Evolutionary conservation across 2,888 invertebrate genomes (phyloP).

Genomic region (Aphidius colemani): DNA sequence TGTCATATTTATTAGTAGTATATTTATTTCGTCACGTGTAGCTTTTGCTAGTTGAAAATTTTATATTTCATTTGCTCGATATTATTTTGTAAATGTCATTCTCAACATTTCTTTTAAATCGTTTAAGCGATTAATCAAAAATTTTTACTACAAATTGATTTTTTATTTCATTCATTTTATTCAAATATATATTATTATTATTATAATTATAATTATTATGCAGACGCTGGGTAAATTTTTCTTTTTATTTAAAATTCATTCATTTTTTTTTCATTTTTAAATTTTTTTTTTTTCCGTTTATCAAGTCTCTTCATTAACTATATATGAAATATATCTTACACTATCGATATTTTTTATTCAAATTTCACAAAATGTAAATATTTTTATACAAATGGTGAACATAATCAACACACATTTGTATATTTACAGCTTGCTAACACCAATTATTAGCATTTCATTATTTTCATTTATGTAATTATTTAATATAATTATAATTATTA

Average conservation of each 20-base stretch:
- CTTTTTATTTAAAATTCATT: constrained; percentile 14
- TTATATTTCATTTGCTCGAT: too few relatives aligned
- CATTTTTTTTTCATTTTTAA: constrained; percentile 24
- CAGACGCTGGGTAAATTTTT: constrained; percentile 35
- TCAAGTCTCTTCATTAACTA: constrained; percentile 45
- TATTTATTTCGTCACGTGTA: too few relatives aligned
- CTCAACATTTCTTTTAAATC: too few relatives aligned
- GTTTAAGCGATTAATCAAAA: too few relatives aligned
- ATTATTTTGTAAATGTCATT: too few relatives aligned
- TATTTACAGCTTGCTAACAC: constrained; percentile 53
- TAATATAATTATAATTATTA: constrained; percentile 24
- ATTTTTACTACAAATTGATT: too few relatives aligned
- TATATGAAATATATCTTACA: constrained; percentile 55
- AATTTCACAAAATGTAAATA: constrained; percentile 48
- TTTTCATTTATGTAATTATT: constrained; percentile 27
- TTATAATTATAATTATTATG: constrained; percentile 37
- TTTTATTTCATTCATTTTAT: constrained; percentile 22
- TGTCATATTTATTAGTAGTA: too few relatives aligned
- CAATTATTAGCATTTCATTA: constrained; percentile 50
- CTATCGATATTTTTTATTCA: constrained; percentile 49
- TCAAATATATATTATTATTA: constrained; percentile 29
- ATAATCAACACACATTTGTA: constrained; percentile 37
- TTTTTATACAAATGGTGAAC: constrained; percentile 42
- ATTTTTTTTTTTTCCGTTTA: constrained; percentile 31
- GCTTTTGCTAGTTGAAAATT: too few relatives aligned